Conservation (phyloP, 64 coral and sea anemone species). For the Stichodactyla mertensii region DNA sequence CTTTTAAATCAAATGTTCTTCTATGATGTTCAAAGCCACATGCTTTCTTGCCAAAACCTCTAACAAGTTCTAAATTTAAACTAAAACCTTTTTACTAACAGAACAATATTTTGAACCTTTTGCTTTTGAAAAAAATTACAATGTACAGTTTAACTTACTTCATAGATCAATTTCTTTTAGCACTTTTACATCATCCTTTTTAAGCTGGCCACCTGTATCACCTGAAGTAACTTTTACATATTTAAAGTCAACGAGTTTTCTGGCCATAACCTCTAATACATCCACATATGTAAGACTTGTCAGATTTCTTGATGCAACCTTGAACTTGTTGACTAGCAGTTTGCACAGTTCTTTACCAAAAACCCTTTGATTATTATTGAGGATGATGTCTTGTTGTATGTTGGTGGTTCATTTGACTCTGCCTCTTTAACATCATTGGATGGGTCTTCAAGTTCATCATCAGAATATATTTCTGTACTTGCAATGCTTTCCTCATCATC, state of each 20-base stretch:
- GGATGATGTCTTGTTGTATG: slow-evolving; percentile 13
- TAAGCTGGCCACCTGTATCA: not conserved
- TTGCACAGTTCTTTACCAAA: slow-evolving; percentile 14
- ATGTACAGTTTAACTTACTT: not conserved
- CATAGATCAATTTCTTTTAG: slow-evolving; percentile 26
- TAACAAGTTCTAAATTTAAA: no score
- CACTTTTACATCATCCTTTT: slow-evolving; percentile 15
- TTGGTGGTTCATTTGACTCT: no score
- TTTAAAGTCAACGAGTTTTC: slow-evolving; percentile 16
- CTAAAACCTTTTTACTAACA: no score
- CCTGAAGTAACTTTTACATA: slow-evolving; percentile 13
- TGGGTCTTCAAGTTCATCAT: no score
- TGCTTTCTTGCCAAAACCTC: no score
- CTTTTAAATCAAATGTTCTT: no score
- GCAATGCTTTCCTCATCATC: no score
- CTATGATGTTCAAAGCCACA: no score
- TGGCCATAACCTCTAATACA: slow-evolving; percentile 17
- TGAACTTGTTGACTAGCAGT: slow-evolving; percentile 6
- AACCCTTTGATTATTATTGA: slow-evolving; percentile 12
- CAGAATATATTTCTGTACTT: no score
- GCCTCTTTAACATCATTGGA: no score
- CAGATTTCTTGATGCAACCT: slow-evolving; percentile 12
- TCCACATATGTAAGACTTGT: slow-evolving; percentile 1
- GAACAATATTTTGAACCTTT: no score
- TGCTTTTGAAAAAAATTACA: slow-evolving; percentile 3